phyloP scores from a whole-genome alignment of 2,113 vertebrate genomes.

The Anseranas semipalmata region DNA sequence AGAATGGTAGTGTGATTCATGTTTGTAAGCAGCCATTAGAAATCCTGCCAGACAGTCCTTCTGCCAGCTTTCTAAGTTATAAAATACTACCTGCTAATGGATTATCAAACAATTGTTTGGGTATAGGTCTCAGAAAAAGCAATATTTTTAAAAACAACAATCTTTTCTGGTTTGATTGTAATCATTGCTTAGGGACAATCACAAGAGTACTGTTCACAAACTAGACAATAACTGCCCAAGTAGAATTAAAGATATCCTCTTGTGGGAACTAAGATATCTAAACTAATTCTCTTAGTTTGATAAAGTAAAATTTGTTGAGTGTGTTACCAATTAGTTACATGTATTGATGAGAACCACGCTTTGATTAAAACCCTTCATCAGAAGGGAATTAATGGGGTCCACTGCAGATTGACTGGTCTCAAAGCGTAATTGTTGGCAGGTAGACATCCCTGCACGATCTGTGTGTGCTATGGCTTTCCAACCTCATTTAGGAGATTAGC shows the following conservation, averaged over 20 bases:
- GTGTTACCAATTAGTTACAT: rapidly evolving
- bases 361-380: background rate
- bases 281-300: background rate
- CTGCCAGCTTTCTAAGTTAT: background rate
- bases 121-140: background rate
- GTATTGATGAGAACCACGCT: background rate
- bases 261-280: too few species aligned
- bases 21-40: background rate
- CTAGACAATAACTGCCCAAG: background rate
- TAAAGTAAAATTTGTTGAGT: background rate
- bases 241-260: too few species aligned
- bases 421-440: background rate
- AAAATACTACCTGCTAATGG: background rate
- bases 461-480: background rate
- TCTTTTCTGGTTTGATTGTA: background rate
- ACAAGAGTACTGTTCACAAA: background rate
- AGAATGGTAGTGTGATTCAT: background rate
- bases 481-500: background rate
- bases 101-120: background rate
- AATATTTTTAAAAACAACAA: background rate
- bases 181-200: background rate
- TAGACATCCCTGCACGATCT: background rate
- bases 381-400: background rate
- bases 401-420: background rate
- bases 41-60: background rate